A percentile compares a stretch with the other conserved stretches of the same genome.
Evolutionary conservation across 2,888 invertebrate species (phyloP).

Genomic region (Cylindroiulus punctatus): DNA sequence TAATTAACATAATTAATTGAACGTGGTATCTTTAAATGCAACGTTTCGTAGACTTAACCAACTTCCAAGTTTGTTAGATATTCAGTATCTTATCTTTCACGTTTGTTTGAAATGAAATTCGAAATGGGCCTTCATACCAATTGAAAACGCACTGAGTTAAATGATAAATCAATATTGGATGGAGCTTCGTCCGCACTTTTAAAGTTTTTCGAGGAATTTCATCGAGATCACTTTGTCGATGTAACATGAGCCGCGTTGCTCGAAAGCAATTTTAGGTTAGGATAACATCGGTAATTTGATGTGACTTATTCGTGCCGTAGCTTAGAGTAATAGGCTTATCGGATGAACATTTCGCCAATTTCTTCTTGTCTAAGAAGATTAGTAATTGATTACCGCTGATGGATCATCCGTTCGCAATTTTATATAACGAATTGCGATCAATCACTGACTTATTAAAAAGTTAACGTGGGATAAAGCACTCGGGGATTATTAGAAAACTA

Average conservation of each 20-base stretch:
- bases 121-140: background rate
- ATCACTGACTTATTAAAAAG: conserved; percentile 47
- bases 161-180: conserved; percentile 29
- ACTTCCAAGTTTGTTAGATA: background rate
- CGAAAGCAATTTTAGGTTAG: conserved; percentile 39
- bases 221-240: background rate
- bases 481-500: background rate
- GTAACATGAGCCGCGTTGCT: conserved; percentile 1
- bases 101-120: background rate
- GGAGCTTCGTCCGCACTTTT: conserved; percentile 3
- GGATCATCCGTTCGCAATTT: conserved; percentile 44
- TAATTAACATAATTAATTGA: too few species aligned
- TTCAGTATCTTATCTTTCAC: background rate
- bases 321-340: conserved; percentile 29
- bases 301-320: conserved; percentile 19
- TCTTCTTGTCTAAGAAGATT: conserved; percentile 51
- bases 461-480: background rate
- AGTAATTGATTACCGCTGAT: conserved; percentile 46
- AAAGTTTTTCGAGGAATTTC: conserved; percentile 14
- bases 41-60: background rate
- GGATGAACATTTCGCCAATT: conserved; percentile 46
- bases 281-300: conserved; percentile 43
- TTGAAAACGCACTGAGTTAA: background rate
- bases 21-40: too few species aligned
- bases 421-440: conserved; percentile 30